Percentiles rank a stretch among this genome's conserved stretches.
Evolutionary conservation across 2,888 invertebrate species (phyloP).

Genomic region (Lasioglossum malachurum): DNA sequence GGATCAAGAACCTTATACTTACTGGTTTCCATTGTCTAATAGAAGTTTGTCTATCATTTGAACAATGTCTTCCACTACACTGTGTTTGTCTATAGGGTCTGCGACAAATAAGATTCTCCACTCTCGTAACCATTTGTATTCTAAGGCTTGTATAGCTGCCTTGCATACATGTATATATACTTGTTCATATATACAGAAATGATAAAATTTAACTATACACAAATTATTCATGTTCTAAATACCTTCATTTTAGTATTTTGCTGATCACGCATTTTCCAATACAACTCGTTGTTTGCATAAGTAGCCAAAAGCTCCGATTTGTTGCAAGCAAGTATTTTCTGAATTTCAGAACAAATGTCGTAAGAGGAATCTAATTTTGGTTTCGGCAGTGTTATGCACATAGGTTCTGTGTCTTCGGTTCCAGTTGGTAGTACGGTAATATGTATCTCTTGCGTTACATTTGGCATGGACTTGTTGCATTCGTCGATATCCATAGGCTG

Average conservation of each 20-base stretch:
- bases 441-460: constrained; percentile 75
- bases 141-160: constrained; percentile 87
- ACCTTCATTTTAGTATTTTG: constrained; percentile 81
- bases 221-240: constrained; percentile 30
- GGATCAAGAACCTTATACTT: constrained; percentile 33
- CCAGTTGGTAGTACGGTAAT: constrained; percentile 80
- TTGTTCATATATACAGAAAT: neutral
- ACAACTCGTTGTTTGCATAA: constrained; percentile 75
- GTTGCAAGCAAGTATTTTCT: constrained; percentile 74
- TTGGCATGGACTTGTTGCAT: neutral
- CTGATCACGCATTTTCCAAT: constrained; percentile 81
- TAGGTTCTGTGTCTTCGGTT: constrained; percentile 71
- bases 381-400: constrained; percentile 79
- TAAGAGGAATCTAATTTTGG: constrained; percentile 73
- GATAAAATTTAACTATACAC: neutral
- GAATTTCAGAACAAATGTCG: constrained; percentile 79
- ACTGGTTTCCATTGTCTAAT: constrained; percentile 77
- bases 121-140: constrained; percentile 88
- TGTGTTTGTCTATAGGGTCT: constrained; percentile 85
- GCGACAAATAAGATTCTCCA: constrained; percentile 89
- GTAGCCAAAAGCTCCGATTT: constrained; percentile 75
- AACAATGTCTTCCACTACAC: constrained; percentile 84
- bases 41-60: constrained; percentile 86
- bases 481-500: constrained; percentile 56
- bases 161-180: constrained; percentile 73